These are phyloP conservation scores for Emydoidea blandingii DNA, from an alignment of 2,797 vertebrate species.

Conservation along the genomic window DNA sequence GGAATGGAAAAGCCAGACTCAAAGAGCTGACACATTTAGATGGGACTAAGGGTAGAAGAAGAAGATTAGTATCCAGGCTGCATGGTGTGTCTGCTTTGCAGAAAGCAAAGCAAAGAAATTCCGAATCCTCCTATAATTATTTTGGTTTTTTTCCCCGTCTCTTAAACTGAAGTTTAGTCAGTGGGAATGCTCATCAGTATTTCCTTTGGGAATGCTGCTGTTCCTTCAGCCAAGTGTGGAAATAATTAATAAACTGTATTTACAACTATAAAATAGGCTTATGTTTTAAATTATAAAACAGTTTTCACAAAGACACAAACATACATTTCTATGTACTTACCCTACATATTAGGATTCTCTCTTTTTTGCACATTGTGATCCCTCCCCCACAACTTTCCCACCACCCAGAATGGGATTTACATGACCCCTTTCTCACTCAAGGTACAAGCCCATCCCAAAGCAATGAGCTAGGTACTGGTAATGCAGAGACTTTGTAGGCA, in stretches of 20 bases:
- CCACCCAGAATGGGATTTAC: background rate
- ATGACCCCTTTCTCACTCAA: fast-evolving
- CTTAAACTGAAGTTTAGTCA: background rate
- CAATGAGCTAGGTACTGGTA: background rate
- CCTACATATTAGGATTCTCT: background rate
- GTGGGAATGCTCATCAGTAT: background rate
- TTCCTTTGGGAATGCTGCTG: background rate
- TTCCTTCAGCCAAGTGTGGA: background rate
- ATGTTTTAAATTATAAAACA: background rate
- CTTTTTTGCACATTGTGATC: background rate
- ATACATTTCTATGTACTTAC: background rate
- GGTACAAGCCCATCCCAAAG: background rate
- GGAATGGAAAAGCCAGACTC: background rate
- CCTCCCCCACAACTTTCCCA: background rate
- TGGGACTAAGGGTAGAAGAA: background rate
- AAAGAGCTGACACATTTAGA: background rate
- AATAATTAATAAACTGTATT: background rate
- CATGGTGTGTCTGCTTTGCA: fast-evolving
- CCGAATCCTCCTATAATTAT: background rate
- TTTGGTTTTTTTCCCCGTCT: background rate
- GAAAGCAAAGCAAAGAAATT: background rate
- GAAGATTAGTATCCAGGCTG: background rate
- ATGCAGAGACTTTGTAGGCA: background rate
- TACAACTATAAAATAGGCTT: background rate
- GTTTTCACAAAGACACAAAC: background rate